A percentile compares a stretch with the other conserved stretches of the same genome.
These are phyloP conservation scores for Sebastes schlegelii DNA, from an alignment of 2,113 vertebrate species.

Conservation along the genomic window DNA sequence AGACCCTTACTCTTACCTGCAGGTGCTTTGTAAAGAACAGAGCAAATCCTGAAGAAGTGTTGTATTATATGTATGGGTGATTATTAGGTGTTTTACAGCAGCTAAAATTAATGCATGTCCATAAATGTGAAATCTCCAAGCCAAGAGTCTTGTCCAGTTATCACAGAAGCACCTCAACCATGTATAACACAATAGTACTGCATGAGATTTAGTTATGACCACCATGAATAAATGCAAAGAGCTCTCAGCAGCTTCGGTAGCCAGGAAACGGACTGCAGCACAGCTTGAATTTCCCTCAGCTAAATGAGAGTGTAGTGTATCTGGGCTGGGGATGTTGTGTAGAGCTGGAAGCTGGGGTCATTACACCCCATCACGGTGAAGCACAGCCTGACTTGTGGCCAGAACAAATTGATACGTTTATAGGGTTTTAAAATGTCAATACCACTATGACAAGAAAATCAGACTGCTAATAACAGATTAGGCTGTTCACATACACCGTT, in stretches of 20 bases:
- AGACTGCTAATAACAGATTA: background rate
- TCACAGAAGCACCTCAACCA: background rate
- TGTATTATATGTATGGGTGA: background rate
- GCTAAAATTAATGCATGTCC: background rate
- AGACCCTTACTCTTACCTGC: conserved; percentile 4
- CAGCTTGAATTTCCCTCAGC: conserved; percentile 15
- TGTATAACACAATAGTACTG: background rate
- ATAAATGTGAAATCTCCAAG: background rate
- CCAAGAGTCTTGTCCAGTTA: background rate
- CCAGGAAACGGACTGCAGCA: background rate
- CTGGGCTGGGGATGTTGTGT: background rate
- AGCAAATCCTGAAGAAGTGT: background rate
- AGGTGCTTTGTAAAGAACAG: conserved; percentile 13
- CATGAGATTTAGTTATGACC: background rate
- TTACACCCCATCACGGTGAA: conserved; percentile 54
- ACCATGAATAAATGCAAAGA: conserved; percentile 19
- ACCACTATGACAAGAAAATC: background rate
- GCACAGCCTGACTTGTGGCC: conserved; percentile 35
- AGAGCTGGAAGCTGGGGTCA: conserved; percentile 42
- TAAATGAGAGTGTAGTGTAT: conserved; percentile 15
- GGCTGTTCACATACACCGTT: too few species aligned
- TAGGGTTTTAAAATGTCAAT: background rate
- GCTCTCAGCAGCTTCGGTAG: background rate
- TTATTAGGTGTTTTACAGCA: background rate
- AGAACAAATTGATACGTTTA: background rate